Base-by-base conservation (phyloP, 2,888 invertebrate species). In the Antheraea yamamai region DNA sequence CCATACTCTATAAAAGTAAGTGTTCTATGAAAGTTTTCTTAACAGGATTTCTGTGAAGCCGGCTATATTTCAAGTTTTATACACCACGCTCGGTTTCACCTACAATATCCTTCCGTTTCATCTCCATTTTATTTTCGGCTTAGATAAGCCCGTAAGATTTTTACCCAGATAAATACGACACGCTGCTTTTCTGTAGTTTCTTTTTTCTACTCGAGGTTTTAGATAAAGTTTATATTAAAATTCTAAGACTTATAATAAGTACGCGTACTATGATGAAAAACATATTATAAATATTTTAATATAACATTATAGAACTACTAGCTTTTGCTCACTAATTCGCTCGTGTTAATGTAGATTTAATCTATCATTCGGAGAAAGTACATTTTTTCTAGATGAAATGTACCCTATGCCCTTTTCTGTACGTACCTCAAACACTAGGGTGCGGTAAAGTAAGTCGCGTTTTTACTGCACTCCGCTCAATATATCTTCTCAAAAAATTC, bases 101-200 rank as follows among this genome's bases (percentile, higher is more conserved):
- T 88, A 83, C 82, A 83, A 86, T 89, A 90, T 91, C 91, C 88
- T 87, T 89, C 81, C 88, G 87, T 89, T 92, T 88, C 87, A 90
- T 91, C 89, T 91, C 87, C 88, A 91, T 91, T 92, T 91, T 91
- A 90, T 89, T 90, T 88, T 88, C 84, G 84, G 87, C 88, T 88
- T 86, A 89, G 88, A 88, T 88, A 88, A 87, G 87, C 87, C 84
- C 81, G 81, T 81, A 85, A 87, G 87, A 85, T 85, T 87, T 88
- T 87, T 89, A 87, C 84, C 82, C 83, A 85, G 87, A 89, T 85
- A 89, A 90, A 90, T 89, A 87, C 86, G 84, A 85, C 86, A 84
- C 82, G 81, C 79, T 79, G 79, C 80, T 81, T 82, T 85, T 82
- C 12, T 79, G 78, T 66, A 66, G 64, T 30, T 66, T 66, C 26